Evolutionary conservation across 2,113 vertebrate genomes (phyloP).

Genomic region (Dicrurus megarhynchus): DNA sequence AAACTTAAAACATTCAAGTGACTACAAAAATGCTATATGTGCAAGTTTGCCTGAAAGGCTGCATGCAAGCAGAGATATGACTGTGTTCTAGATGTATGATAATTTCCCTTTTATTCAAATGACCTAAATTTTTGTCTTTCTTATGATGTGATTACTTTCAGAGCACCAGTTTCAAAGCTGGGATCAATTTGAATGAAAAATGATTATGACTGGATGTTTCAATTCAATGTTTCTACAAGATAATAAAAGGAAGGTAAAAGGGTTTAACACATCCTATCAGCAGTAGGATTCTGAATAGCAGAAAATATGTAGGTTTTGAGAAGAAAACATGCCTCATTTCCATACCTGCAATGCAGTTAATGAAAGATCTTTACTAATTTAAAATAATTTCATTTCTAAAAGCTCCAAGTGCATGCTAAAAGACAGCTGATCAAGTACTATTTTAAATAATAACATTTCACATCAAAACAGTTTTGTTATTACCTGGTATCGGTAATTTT

Average conservation of each 20-base stretch:
- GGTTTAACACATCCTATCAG: not conserved
- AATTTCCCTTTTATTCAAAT: constrained; percentile 27
- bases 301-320: not conserved
- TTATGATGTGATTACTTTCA: not conserved
- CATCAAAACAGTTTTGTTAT: not conserved
- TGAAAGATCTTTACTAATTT: not conserved
- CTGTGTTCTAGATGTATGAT: not conserved
- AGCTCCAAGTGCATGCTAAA: not conserved
- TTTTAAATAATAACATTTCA: not conserved
- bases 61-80: not conserved
- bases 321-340: not conserved
- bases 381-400: not conserved
- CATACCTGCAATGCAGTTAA: not conserved
- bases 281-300: not conserved
- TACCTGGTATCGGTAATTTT: not conserved
- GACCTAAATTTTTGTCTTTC: constrained; percentile 6
- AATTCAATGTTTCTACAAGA: constrained; percentile 10
- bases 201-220: not conserved
- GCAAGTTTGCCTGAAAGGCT: constrained; percentile 28
- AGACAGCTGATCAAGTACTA: not conserved
- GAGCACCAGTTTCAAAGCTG: not conserved
- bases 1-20: constrained; percentile 17
- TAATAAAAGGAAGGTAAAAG: constrained; percentile 13
- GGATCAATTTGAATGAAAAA: constrained; percentile 38
- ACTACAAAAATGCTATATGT: not conserved